Conservation (phyloP, 2,888 invertebrate species). For the Mechanitis messenoides region DNA sequence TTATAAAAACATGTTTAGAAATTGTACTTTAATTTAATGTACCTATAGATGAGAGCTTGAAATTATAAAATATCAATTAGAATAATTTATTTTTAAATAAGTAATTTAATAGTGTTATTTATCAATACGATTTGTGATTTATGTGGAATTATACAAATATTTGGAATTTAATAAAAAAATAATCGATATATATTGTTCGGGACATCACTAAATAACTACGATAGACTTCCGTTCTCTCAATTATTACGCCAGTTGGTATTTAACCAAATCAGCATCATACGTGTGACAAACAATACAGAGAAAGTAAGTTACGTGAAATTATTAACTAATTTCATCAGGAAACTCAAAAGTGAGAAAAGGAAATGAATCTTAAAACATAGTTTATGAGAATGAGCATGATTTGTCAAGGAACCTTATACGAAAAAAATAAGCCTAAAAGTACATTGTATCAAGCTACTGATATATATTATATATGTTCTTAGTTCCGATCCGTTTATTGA, state of each 20-base stretch:
- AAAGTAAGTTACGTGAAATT: constrained; percentile 4
- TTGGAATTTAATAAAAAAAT: not conserved
- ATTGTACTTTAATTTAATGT: too few relatives aligned
- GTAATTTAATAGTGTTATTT: too few relatives aligned
- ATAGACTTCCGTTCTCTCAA: not conserved
- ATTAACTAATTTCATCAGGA: too few relatives aligned
- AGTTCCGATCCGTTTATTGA: too few relatives aligned
- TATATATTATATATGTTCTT: too few relatives aligned
- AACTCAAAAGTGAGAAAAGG: not conserved
- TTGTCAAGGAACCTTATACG: too few relatives aligned
- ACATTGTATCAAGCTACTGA: too few relatives aligned
- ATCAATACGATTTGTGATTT: too few relatives aligned
- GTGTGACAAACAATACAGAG: not conserved
- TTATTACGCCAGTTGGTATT: not conserved
- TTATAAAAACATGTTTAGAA: too few relatives aligned
- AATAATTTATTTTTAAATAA: too few relatives aligned
- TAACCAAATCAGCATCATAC: not conserved
- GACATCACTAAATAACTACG: constrained; percentile 3
- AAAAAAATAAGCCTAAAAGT: too few relatives aligned
- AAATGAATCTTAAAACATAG: not conserved
- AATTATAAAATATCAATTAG: not conserved
- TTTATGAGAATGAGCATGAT: not conserved
- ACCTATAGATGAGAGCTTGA: not conserved
- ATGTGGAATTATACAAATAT: not conserved
- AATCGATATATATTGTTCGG: not conserved